These are phyloP conservation scores for Pristiophorus japonicus DNA, from an alignment of 2,113 vertebrate species.

Conservation along the genomic window DNA sequence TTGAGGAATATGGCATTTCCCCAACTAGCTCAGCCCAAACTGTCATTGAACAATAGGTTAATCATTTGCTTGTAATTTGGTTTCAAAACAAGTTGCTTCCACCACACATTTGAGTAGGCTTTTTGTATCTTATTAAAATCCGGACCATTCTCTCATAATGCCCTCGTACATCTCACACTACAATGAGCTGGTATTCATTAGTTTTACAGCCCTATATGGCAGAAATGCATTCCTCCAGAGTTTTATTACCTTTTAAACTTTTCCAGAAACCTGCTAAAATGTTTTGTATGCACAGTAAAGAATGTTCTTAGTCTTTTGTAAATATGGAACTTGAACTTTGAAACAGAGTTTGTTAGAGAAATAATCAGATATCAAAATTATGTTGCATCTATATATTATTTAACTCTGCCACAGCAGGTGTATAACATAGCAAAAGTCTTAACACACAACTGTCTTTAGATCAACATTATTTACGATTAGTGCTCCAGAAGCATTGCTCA, in stretches of 20 bases:
- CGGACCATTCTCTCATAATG: background rate
- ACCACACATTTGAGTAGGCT: background rate
- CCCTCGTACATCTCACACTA: background rate
- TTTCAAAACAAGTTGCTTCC: background rate
- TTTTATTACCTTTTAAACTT: slow-evolving; percentile 63
- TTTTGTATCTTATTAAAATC: background rate
- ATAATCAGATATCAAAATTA: background rate
- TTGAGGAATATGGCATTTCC: background rate
- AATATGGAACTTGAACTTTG: slow-evolving; percentile 41
- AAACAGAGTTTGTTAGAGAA: background rate
- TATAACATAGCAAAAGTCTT: background rate
- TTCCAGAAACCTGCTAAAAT: slow-evolving; percentile 56
- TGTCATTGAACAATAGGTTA: background rate
- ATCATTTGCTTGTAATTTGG: background rate
- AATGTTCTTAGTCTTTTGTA: slow-evolving; percentile 56
- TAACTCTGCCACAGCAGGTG: background rate
- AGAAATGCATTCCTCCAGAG: slow-evolving; percentile 60
- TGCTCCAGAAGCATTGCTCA: background rate
- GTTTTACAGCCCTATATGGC: slow-evolving; percentile 47
- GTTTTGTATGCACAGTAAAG: slow-evolving; percentile 50
- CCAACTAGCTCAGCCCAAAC: background rate
- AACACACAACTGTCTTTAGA: background rate
- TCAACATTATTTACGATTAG: too few relatives aligned
- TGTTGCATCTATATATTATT: background rate
- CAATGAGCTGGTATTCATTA: background rate